phyloP scores from a whole-genome alignment of 2,113 vertebrate species.

The Spizaetus ornatus region DNA sequence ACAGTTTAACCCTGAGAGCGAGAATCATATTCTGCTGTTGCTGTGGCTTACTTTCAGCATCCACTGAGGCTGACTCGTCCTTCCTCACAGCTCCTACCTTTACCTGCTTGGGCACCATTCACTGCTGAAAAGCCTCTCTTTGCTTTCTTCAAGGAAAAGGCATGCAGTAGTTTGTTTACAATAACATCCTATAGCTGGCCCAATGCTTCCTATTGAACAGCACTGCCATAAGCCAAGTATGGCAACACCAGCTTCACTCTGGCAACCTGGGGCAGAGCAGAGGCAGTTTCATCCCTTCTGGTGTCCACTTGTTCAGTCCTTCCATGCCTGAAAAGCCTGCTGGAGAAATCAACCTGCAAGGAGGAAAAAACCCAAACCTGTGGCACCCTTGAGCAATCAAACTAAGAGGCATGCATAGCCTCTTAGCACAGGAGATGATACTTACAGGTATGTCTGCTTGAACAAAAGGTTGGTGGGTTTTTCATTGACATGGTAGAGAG shows the following conservation, averaged over 20 bases:
- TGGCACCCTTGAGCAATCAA: background rate
- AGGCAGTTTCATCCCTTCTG: background rate
- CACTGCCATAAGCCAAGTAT: background rate
- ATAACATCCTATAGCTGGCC: background rate
- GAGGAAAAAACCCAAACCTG: background rate
- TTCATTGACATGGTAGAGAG: conserved; percentile 94
- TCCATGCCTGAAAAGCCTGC: background rate
- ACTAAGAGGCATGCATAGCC: background rate
- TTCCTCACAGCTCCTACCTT: background rate
- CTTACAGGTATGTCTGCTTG: conserved; percentile 91
- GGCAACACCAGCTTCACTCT: background rate
- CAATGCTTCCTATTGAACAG: background rate
- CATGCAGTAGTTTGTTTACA: background rate
- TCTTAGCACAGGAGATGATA: conserved; percentile 53
- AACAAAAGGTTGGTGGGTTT: conserved; percentile 90
- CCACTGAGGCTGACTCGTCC: background rate
- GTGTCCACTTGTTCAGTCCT: background rate
- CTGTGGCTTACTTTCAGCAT: background rate
- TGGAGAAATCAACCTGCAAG: background rate
- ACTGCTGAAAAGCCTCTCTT: background rate
- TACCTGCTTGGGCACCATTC: background rate
- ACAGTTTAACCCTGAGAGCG: background rate
- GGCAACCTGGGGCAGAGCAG: background rate
- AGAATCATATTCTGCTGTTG: background rate
- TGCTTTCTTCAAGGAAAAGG: background rate